These are phyloP conservation scores for Pollenia angustigena DNA, from an alignment of 2,888 invertebrate species.

Conservation along the genomic window DNA sequence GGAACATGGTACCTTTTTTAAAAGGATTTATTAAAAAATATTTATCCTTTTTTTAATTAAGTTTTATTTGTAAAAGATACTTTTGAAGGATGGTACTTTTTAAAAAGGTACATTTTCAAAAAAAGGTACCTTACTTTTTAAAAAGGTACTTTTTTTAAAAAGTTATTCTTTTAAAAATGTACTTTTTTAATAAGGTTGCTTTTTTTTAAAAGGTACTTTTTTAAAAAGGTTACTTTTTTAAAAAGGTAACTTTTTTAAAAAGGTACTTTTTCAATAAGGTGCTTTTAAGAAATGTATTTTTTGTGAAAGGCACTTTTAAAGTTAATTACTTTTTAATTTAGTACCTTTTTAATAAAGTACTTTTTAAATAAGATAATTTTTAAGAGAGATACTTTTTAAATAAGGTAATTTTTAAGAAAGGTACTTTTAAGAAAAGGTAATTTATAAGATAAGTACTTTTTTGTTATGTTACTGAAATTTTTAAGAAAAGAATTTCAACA, in stretches of 20 bases:
- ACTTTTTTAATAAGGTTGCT: background rate
- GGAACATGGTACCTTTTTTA: too few relatives aligned
- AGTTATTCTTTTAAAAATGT: too few relatives aligned
- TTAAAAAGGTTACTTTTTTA: background rate
- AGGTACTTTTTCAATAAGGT: background rate
- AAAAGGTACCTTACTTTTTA: background rate
- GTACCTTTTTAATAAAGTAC: too few relatives aligned
- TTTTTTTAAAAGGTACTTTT: background rate
- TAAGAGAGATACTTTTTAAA: background rate
- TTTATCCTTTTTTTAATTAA: too few relatives aligned
- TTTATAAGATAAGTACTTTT: background rate
- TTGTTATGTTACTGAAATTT: too few relatives aligned
- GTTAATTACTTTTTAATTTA: too few relatives aligned
- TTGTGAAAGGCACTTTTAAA: background rate
- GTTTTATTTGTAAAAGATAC: too few relatives aligned
- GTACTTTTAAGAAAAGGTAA: background rate
- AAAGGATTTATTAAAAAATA: too few relatives aligned
- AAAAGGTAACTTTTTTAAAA: background rate
- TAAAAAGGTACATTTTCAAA: background rate
- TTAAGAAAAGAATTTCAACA: too few relatives aligned
- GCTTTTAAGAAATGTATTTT: background rate
- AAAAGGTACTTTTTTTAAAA: background rate
- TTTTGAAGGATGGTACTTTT: too few relatives aligned
- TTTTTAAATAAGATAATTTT: too few relatives aligned
- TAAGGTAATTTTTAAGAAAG: background rate